These are phyloP conservation scores for Cyprinodon variegatus DNA, from an alignment of 2,113 vertebrate species.

Conservation along the genomic window DNA sequence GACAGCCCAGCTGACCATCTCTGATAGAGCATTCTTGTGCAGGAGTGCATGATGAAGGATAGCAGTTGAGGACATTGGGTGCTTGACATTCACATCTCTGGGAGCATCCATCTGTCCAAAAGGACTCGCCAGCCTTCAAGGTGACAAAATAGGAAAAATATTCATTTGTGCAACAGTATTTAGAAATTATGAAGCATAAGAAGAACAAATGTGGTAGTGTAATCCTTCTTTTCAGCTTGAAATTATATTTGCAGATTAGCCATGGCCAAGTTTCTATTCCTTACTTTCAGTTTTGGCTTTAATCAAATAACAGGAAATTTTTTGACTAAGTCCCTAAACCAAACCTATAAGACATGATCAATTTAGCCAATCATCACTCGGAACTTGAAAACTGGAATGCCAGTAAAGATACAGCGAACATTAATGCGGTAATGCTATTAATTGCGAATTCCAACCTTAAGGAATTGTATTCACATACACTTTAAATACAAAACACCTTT, in stretches of 20 bases:
- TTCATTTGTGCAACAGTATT: not conserved
- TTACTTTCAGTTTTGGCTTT: not conserved
- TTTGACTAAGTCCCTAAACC: too few species aligned
- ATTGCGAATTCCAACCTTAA: too few species aligned
- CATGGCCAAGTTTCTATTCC: not conserved
- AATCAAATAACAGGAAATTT: too few species aligned
- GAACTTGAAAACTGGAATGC: too few species aligned
- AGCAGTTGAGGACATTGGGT: conserved; percentile 58
- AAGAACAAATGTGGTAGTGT: not conserved
- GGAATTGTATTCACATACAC: too few species aligned
- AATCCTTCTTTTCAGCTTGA: not conserved
- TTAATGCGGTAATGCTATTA: too few species aligned
- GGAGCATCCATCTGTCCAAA: conserved; percentile 66
- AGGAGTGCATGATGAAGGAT: conserved; percentile 33
- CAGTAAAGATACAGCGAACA: too few species aligned
- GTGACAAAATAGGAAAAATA: not conserved
- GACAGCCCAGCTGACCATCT: conserved; percentile 60
- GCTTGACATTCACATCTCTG: conserved; percentile 64
- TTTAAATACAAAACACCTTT: too few species aligned
- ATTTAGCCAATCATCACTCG: too few species aligned
- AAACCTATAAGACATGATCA: too few species aligned
- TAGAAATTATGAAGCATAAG: too few species aligned
- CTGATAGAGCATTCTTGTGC: conserved; percentile 64
- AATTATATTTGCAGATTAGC: not conserved
- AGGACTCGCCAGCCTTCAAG: conserved; percentile 58